A percentile compares a stretch with the other conserved stretches of the same genome.
Evolutionary conservation across 2,888 invertebrate genomes (phyloP).

Genomic region (Unio pictorum): DNA sequence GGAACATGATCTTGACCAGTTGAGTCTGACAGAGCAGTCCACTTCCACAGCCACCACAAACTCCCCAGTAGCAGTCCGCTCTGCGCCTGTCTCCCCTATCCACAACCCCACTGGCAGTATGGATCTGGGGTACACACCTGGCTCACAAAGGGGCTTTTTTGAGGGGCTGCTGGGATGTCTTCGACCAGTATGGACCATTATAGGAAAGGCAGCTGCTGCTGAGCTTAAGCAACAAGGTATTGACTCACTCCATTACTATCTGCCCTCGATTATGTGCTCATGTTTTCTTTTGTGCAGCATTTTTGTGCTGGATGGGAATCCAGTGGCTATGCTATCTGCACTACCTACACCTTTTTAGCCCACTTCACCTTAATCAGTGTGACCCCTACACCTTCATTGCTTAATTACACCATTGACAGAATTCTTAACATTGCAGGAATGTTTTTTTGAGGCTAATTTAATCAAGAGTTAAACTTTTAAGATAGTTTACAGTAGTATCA

Average conservation of each 20-base stretch:
- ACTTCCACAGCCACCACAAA: slow-evolving; percentile 50
- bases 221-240: slow-evolving; percentile 67
- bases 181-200: slow-evolving; percentile 88
- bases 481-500: no score
- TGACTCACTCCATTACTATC: background rate
- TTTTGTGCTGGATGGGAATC: no score
- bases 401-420: no score
- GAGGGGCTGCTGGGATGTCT: slow-evolving; percentile 88
- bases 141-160: slow-evolving; percentile 65
- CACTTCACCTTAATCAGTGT: no score
- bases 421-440: no score
- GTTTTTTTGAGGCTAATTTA: no score
- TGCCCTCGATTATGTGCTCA: background rate
- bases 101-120: slow-evolving; percentile 53
- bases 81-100: slow-evolving; percentile 63
- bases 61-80: slow-evolving; percentile 60
- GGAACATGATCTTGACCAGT: slow-evolving; percentile 64
- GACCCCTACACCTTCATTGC: no score
- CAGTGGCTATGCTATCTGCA: no score
- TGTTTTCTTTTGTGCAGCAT: background rate
- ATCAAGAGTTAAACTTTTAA: no score
- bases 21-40: slow-evolving; percentile 58
- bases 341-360: no score
- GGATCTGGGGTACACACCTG: slow-evolving; percentile 55
- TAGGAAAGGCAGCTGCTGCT: slow-evolving; percentile 79